Evolutionary conservation across 2,888 invertebrate genomes (phyloP).

Genomic region (Neoaliturus tenellus): DNA sequence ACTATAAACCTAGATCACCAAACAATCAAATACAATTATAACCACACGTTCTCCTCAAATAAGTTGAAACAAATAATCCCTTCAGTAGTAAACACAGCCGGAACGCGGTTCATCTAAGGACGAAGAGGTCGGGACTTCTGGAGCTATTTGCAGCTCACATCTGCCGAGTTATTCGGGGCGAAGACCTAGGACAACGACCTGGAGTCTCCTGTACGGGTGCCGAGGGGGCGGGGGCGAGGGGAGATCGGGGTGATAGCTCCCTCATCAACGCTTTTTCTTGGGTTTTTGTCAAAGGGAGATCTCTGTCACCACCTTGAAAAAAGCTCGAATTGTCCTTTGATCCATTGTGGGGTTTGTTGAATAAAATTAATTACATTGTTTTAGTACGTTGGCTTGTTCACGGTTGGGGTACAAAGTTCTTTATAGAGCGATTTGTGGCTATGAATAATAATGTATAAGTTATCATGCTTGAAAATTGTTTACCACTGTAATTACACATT

Average conservation of each 20-base stretch:
- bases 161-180: constrained; percentile 24
- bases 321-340: background rate
- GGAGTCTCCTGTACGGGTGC: background rate
- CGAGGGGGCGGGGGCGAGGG: background rate
- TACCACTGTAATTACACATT: too few species aligned
- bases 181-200: constrained; percentile 27
- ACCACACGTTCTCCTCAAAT: too few species aligned
- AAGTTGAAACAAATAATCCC: too few species aligned
- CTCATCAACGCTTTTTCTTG: background rate
- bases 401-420: too few species aligned
- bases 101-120: background rate
- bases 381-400: background rate
- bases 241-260: background rate
- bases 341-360: background rate
- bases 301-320: background rate
- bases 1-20: too few species aligned
- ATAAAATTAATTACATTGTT: background rate
- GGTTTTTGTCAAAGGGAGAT: background rate
- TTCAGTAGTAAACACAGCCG: background rate
- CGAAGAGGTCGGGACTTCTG: background rate
- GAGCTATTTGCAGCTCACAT: constrained; percentile 16
- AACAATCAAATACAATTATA: too few species aligned
- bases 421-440: too few species aligned
- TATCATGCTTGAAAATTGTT: too few species aligned
- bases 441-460: too few species aligned